Base-by-base conservation (phyloP, 2,797 vertebrate species). In the Enteromius treurensis region DNA sequence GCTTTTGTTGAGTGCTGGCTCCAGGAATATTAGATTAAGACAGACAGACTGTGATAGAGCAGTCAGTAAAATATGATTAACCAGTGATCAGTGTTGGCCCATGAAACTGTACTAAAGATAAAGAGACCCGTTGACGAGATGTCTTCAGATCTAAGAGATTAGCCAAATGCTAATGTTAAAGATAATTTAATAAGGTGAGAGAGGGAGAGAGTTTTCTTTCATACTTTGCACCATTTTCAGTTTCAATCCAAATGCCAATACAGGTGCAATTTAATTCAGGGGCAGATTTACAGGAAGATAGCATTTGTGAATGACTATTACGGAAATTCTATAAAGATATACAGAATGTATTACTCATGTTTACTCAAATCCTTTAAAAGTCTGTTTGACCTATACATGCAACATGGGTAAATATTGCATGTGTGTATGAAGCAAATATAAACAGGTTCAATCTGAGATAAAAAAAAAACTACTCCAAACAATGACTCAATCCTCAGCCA, bases 11-110 rank as follows among this genome's bases (percentile, higher is more conserved):
- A 85, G 40, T 77, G 87, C 92, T 91, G 92, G 92, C 92, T 93
- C 92, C 92, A 91, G 90, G 85, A 87, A 91, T 93, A 95, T 94
- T 93, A 89, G 91, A 94, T 93, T 93, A 89, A 91, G 89, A 83
- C 77, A 86, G 85, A 84, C 81, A 84, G 88, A 84, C 86, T 90
- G 87, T 87, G 75, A 84, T 92, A 90, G 92, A 92, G 90, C 89
- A 93, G 87, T 91, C 91, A 90, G 87, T 90, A 89, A 90, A 91
- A 91, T 92, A 86, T 85, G 92, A 92, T 93, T 92, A 91, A 87
- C 87, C 89, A 87, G 88, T 90, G 91, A 93, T 89, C 87, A 86
- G 86, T 86, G 68, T 76, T 85, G 53, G 58, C 70, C 6, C 49
- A 82, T 75, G 65, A 85, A 83, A 77, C 71, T 62, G 53, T 83